phyloP scores from a whole-genome alignment of 2,797 vertebrate species.

The Lutra lutra region DNA sequence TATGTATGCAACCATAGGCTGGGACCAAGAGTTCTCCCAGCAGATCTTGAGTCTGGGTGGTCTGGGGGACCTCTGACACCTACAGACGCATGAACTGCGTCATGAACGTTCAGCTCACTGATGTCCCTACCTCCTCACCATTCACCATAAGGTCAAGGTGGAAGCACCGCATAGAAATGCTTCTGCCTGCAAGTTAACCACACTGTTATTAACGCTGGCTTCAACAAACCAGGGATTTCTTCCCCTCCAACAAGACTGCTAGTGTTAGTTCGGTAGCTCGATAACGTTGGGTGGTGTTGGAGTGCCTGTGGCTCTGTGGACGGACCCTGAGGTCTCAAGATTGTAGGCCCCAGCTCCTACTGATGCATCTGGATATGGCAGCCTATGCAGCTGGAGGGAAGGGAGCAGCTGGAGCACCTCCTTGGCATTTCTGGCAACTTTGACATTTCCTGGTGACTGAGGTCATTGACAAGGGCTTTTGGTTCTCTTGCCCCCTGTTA shows the following conservation, averaged over 20 bases:
- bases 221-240: background rate
- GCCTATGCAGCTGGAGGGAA: background rate
- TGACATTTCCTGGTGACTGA: background rate
- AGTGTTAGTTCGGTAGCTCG: background rate
- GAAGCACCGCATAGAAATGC: background rate
- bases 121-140: background rate
- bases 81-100: background rate
- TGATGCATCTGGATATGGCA: background rate
- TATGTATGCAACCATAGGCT: background rate
- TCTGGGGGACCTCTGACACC: background rate
- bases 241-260: background rate
- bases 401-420: background rate
- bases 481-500: background rate
- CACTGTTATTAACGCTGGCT: background rate
- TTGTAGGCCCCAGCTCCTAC: background rate
- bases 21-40: background rate
- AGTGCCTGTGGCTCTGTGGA: background rate
- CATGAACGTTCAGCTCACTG: background rate
- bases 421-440: conserved; percentile 1
- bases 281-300: background rate
- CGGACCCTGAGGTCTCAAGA: background rate
- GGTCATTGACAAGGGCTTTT: background rate
- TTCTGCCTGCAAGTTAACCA: conserved; percentile 16
- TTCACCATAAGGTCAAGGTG: conserved; percentile 18
- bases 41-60: background rate